Conservation (phyloP, 2,888 invertebrate species). For the Criorhina ranunculi region DNA sequence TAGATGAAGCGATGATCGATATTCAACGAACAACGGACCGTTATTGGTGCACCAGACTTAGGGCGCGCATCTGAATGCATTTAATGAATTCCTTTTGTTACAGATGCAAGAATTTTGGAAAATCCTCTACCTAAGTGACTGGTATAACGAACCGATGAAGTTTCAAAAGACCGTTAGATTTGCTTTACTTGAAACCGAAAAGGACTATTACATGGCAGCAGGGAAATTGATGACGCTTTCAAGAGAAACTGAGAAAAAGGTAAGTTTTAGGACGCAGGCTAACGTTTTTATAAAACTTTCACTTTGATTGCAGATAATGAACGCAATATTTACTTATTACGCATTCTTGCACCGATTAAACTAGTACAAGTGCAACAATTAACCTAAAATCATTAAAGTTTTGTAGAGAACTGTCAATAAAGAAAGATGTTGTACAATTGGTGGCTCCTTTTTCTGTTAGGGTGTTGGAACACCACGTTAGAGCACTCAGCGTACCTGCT, state of each 20-base stretch:
- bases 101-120: conserved; percentile 31
- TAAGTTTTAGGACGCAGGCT: background rate
- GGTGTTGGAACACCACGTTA: no score
- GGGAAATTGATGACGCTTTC: conserved; percentile 44
- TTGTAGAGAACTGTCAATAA: no score
- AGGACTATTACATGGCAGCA: conserved; percentile 39
- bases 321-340: conserved; percentile 43
- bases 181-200: conserved; percentile 17
- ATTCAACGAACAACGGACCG: no score
- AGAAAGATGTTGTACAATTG: no score
- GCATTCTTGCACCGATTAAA: conserved; percentile 35
- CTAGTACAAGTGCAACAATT: background rate
- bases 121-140: conserved; percentile 23
- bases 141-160: conserved; percentile 22
- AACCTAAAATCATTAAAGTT: no score
- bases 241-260: conserved; percentile 47
- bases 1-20: no score
- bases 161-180: conserved; percentile 34
- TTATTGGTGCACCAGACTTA: no score
- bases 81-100: background rate
- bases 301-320: conserved; percentile 27
- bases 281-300: background rate
- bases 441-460: no score
- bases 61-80: no score
- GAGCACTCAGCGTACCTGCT: no score